A percentile compares a stretch with the other conserved stretches of the same genome.
Conservation (phyloP, 2,888 invertebrate genomes). For the Vanessa cardui region DNA sequence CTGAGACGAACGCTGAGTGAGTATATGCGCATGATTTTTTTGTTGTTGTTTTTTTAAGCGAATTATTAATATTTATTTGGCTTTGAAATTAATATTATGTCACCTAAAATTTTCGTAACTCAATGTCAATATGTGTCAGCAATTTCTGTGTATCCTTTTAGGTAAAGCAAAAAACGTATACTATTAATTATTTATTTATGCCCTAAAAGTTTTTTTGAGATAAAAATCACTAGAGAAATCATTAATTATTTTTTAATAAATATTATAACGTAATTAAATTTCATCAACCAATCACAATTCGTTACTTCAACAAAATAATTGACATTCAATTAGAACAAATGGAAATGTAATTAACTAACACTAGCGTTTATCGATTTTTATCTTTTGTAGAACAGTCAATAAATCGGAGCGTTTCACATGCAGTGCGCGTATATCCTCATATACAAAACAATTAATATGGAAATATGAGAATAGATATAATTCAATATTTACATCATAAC, state of each 20-base stretch:
- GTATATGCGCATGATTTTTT: constrained; percentile 66
- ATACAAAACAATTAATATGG: background rate
- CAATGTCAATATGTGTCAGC: no score
- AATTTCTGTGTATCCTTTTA: no score
- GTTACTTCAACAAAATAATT: no score
- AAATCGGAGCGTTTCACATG: background rate
- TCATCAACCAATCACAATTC: no score
- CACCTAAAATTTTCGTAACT: no score
- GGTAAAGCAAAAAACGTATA: no score
- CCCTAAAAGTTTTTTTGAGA: background rate
- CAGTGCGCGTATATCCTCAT: background rate
- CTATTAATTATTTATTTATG: background rate
- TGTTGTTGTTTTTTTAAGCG: background rate
- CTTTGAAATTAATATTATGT: no score
- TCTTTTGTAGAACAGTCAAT: background rate
- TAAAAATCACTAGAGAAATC: background rate
- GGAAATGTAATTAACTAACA: no score
- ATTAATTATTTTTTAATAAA: no score
- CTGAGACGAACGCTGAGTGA: constrained; percentile 98
- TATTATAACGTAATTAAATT: no score
- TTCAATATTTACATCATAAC: constrained; percentile 1
- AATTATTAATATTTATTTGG: background rate
- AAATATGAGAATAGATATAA: background rate
- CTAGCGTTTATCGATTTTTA: background rate
- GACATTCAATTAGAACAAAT: no score